Evolutionary conservation across 2,888 invertebrate species (phyloP).

Genomic region (Leptinotarsa juncta): DNA sequence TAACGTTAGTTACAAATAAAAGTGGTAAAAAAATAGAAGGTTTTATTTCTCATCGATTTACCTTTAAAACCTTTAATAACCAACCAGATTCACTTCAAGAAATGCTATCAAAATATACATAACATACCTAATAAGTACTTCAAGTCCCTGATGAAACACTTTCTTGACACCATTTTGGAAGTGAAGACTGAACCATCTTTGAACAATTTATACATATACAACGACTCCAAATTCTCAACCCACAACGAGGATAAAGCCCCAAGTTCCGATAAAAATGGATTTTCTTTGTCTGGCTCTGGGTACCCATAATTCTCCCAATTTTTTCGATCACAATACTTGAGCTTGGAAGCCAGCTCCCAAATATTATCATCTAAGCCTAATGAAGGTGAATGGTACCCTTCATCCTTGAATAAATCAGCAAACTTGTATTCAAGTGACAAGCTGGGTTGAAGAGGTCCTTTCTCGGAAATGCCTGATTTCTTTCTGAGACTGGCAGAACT

Average conservation of each 20-base stretch:
- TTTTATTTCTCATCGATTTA: no score
- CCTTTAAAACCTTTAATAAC: no score
- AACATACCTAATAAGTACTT: slow-evolving; percentile 57
- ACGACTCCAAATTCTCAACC: slow-evolving; percentile 58
- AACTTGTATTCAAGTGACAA: slow-evolving; percentile 17
- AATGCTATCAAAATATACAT: not conserved
- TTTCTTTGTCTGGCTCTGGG: slow-evolving; percentile 58
- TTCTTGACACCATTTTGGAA: slow-evolving; percentile 49
- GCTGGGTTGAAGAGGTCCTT: not conserved
- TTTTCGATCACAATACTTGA: slow-evolving; percentile 51
- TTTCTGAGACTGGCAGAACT: not conserved
- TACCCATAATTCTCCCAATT: slow-evolving; percentile 62
- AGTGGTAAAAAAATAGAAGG: no score
- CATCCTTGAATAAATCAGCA: slow-evolving; percentile 45
- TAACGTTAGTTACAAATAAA: no score
- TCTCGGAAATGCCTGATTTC: not conserved
- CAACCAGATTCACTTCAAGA: not conserved
- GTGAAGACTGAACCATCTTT: slow-evolving; percentile 48
- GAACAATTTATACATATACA: slow-evolving; percentile 50
- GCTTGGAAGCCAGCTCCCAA: slow-evolving; percentile 57
- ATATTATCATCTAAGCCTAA: slow-evolving; percentile 51
- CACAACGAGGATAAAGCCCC: slow-evolving; percentile 56
- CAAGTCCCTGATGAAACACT: slow-evolving; percentile 56
- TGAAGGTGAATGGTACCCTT: slow-evolving; percentile 50
- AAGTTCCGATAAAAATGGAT: slow-evolving; percentile 61